phyloP scores from a whole-genome alignment of 2,113 vertebrate species.

The Anguilla rostrata region DNA sequence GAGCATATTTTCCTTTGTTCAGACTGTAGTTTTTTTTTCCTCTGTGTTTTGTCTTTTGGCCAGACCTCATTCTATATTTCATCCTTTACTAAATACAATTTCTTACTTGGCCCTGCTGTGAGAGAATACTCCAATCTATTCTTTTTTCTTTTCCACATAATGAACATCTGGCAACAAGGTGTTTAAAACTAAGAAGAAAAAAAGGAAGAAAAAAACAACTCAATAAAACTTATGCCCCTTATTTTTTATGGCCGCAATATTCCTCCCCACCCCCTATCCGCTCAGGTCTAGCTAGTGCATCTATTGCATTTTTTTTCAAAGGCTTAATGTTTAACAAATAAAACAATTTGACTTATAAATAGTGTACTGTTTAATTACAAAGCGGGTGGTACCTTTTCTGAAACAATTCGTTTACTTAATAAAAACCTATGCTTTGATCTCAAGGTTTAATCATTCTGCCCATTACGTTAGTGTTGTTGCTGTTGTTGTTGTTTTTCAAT shows the following conservation, averaged over 20 bases:
- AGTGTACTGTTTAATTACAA: constrained; percentile 70
- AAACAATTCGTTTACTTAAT: constrained; percentile 74
- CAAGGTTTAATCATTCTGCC: constrained; percentile 74
- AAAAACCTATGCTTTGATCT: constrained; percentile 76
- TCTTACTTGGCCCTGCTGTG: constrained; percentile 38
- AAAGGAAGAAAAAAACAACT: constrained; percentile 52
- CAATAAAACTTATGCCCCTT: constrained; percentile 64
- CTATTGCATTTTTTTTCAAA: constrained; percentile 53
- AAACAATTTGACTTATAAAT: constrained; percentile 65
- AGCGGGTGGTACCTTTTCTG: constrained; percentile 71
- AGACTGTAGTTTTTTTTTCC: not conserved
- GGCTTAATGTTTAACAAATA: constrained; percentile 65
- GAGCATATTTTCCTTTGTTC: not conserved
- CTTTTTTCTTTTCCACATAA: constrained; percentile 54
- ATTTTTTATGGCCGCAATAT: constrained; percentile 61
- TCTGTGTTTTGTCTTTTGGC: not conserved
- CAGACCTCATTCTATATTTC: not conserved
- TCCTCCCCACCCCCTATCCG: constrained; percentile 46
- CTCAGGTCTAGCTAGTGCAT: constrained; percentile 36
- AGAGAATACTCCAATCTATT: constrained; percentile 35
- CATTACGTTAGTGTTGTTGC: constrained; percentile 66
- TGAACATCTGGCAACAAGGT: constrained; percentile 75
- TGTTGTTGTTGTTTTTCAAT: constrained; percentile 63
- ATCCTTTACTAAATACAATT: constrained; percentile 7
- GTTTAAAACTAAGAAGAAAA: constrained; percentile 51